phyloP scores from a whole-genome alignment of 2,113 vertebrate species.

The Dipodomys stephensi region DNA sequence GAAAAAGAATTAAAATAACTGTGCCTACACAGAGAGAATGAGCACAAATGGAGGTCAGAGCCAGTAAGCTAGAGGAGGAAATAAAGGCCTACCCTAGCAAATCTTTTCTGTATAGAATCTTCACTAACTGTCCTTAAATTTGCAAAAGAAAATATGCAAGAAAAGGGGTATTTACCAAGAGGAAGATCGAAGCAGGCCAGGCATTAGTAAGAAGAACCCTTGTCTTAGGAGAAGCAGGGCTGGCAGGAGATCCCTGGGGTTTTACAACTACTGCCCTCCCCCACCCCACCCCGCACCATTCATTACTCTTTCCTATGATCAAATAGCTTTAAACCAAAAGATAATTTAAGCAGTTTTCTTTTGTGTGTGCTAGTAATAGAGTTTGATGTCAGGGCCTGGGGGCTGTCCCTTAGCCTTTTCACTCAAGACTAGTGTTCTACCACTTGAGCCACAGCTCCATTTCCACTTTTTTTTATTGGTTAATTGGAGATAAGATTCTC shows the following conservation, averaged over 20 bases:
- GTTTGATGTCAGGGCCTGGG: too few relatives aligned
- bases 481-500: too few relatives aligned
- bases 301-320: neutral
- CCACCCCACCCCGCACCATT: accelerated
- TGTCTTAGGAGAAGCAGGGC: neutral
- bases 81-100: neutral
- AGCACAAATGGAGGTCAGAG: neutral
- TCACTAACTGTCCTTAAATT: neutral
- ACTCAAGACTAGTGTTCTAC: too few relatives aligned
- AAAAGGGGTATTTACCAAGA: neutral
- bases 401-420: too few relatives aligned
- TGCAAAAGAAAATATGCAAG: neutral
- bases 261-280: neutral
- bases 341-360: too few relatives aligned
- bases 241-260: accelerated
- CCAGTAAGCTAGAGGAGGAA: neutral
- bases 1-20: neutral
- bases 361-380: too few relatives aligned
- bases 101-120: neutral
- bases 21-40: neutral
- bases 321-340: neutral
- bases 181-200: neutral
- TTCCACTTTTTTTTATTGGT: too few relatives aligned
- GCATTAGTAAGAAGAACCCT: neutral
- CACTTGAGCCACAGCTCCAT: too few relatives aligned